Conservation (phyloP, 2,113 vertebrate genomes). For the mouse (Mus musculus) region GRCm39 chr6:143908501-143909000, state of each 20-base stretch:
- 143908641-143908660: neutral
- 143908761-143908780: neutral
- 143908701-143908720: neutral
- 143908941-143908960: neutral
- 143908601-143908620: neutral
- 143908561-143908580: neutral
- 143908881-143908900: neutral
- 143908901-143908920: neutral
- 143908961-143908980: neutral
- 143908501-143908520: neutral
- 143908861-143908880: neutral
- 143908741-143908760: neutral
- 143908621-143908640: neutral
- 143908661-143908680: neutral
- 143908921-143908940: neutral
- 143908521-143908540: neutral
- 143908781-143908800: neutral
- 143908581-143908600: neutral
- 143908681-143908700: neutral
- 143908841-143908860: neutral
- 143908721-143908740: no score
- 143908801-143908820: neutral
- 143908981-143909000: neutral
- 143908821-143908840: constrained; percentile 19
- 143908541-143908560: accelerated